Conservation (phyloP, 2,888 invertebrate genomes). For the Tenthredo livida region DNA sequence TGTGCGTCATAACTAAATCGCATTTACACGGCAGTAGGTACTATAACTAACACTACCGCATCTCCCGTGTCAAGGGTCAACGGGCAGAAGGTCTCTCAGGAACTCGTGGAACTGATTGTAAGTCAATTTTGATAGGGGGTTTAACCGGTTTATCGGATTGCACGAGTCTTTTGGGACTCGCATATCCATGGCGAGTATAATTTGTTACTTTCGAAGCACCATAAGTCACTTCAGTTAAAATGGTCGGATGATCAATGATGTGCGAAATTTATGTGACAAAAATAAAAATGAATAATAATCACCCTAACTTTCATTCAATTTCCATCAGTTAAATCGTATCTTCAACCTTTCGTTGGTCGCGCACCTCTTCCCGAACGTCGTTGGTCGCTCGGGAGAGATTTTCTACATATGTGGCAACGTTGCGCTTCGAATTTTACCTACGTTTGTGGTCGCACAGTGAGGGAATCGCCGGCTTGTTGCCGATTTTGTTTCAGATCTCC, state of each 20-base stretch:
- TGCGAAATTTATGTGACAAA: neutral
- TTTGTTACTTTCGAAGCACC: neutral
- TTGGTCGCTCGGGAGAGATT: no score
- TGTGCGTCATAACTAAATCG: neutral
- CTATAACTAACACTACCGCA: neutral
- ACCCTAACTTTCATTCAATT: no score
- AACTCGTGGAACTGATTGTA: neutral
- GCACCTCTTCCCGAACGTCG: no score
- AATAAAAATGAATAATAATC: no score
- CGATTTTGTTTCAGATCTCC: no score
- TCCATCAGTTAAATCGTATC: no score
- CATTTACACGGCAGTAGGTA: neutral
- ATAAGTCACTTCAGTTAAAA: neutral
- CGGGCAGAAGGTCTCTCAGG: neutral
- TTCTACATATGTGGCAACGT: no score
- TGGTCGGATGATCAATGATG: neutral
- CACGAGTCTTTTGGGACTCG: neutral
- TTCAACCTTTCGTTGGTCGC: no score
- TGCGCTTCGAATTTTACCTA: no score
- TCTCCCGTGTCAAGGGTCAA: constrained; percentile 28
- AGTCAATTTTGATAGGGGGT: neutral
- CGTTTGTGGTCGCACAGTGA: no score
- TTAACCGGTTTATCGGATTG: neutral
- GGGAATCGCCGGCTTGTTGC: no score
- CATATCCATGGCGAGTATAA: neutral